Evolutionary conservation across 2,113 vertebrate genomes (phyloP).

Genomic region (Oenanthe oenanthe): DNA sequence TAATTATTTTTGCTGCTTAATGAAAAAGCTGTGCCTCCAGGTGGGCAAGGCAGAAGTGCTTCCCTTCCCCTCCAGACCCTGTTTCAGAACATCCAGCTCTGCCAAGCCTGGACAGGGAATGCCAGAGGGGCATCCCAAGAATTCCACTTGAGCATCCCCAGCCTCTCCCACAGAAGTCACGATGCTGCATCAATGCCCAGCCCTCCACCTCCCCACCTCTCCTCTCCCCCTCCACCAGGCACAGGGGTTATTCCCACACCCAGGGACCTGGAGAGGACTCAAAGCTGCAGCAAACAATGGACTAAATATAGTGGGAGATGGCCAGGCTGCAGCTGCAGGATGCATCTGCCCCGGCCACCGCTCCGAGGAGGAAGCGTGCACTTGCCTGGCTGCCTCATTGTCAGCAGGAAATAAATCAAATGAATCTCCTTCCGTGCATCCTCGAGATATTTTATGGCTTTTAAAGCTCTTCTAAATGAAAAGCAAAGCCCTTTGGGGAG

Average conservation of each 20-base stretch:
- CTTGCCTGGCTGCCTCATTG: not conserved
- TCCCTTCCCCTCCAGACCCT: not conserved
- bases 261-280: not conserved
- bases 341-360: slow-evolving; percentile 40
- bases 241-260: not conserved
- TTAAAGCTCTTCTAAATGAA: not conserved
- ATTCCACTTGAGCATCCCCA: rapidly evolving
- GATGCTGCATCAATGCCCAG: rapidly evolving
- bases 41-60: not conserved
- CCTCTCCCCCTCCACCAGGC: not conserved
- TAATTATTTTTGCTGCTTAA: not conserved
- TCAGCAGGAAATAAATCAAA: slow-evolving; percentile 54
- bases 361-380: slow-evolving; percentile 22
- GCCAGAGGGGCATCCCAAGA: not conserved
- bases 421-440: not conserved
- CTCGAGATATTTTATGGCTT: not conserved
- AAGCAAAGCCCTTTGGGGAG: not conserved
- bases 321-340: slow-evolving; percentile 53
- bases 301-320: slow-evolving; percentile 21
- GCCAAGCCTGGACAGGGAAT: not conserved
- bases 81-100: not conserved
- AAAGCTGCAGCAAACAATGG: slow-evolving; percentile 51
- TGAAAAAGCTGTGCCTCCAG: rapidly evolving
- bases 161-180: not conserved
- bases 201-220: not conserved